These are phyloP conservation scores for Sebastes fasciatus DNA, from an alignment of 2,113 vertebrate species.

Conservation along the genomic window DNA sequence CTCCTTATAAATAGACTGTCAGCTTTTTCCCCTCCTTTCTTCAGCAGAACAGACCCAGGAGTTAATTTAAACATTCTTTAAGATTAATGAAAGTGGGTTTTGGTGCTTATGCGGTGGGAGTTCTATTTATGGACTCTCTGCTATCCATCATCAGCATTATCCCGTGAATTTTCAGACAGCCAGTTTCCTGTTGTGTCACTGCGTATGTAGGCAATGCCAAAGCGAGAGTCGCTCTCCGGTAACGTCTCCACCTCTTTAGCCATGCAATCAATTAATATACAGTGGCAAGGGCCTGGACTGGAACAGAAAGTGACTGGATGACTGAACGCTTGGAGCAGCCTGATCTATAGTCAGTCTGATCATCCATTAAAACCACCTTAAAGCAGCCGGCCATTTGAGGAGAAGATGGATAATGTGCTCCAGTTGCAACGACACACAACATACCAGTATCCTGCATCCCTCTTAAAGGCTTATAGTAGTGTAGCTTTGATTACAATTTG, in stretches of 20 bases:
- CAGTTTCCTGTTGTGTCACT: slow-evolving; percentile 70
- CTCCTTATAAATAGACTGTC: slow-evolving; percentile 83
- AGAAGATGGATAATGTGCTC: slow-evolving; percentile 34
- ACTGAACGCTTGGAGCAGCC: slow-evolving; percentile 21
- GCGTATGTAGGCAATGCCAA: slow-evolving; percentile 48
- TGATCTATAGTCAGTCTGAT: slow-evolving; percentile 44
- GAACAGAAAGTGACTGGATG: slow-evolving; percentile 36
- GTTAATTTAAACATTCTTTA: slow-evolving; percentile 86
- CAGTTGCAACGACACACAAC: slow-evolving; percentile 18
- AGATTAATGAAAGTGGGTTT: slow-evolving; percentile 83
- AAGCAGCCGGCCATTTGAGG: slow-evolving; percentile 32
- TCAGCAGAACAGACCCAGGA: slow-evolving; percentile 73
- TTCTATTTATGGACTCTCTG: slow-evolving; percentile 75
- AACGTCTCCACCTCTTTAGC: slow-evolving; percentile 47
- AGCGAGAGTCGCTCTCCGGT: slow-evolving; percentile 33
- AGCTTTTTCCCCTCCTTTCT: slow-evolving; percentile 59
- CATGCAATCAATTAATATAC: slow-evolving; percentile 50
- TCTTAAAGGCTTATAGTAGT: slow-evolving; percentile 13
- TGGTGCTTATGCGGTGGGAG: slow-evolving; percentile 73
- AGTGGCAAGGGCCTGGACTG: slow-evolving; percentile 12
- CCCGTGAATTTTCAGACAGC: slow-evolving; percentile 64
- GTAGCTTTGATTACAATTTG: slow-evolving; percentile 19
- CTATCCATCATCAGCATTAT: slow-evolving; percentile 76
- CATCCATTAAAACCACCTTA: slow-evolving; percentile 40
- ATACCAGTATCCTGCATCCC: slow-evolving; percentile 17